Conservation (phyloP, 2,888 invertebrate genomes). For the Campopleginae sp. region DNA sequence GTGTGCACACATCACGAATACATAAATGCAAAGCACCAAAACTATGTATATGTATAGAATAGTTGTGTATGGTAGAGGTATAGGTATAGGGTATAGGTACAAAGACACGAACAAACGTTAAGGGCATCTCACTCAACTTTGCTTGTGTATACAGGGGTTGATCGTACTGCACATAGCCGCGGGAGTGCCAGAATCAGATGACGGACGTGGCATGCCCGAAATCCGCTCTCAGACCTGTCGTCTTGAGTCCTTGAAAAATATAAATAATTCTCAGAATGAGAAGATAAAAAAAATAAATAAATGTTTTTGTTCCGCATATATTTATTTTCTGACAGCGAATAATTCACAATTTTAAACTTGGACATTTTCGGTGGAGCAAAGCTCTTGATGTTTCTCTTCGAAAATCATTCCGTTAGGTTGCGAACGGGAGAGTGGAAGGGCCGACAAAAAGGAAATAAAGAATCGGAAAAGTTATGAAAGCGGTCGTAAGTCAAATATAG, state of each 20-base stretch:
- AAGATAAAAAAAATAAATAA: neutral
- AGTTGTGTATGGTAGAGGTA: neutral
- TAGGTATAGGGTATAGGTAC: conserved; percentile 10
- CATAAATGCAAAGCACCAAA: conserved; percentile 60
- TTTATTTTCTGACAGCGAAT: neutral
- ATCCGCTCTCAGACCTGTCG: conserved; percentile 12
- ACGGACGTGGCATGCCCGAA: conserved; percentile 5
- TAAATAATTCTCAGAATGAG: neutral
- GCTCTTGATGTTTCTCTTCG: conserved; percentile 19
- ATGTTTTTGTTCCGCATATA: neutral
- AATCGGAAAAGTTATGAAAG: conserved; percentile 16
- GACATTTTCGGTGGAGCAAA: neutral
- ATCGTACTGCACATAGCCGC: conserved; percentile 32
- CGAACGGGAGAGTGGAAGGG: neutral
- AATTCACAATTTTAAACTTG: neutral
- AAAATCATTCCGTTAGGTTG: conserved; percentile 15
- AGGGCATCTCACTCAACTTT: conserved; percentile 37
- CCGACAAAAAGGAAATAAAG: neutral
- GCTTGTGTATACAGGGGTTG: conserved; percentile 33
- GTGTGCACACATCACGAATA: conserved; percentile 63
- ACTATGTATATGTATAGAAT: conserved; percentile 18
- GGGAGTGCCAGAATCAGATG: conserved; percentile 31
- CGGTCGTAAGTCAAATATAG: conserved; percentile 19
- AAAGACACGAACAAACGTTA: neutral
- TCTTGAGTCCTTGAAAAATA: neutral